Evolutionary conservation across 2,113 vertebrate species (phyloP).

Genomic region (Siphamia tubifer): DNA sequence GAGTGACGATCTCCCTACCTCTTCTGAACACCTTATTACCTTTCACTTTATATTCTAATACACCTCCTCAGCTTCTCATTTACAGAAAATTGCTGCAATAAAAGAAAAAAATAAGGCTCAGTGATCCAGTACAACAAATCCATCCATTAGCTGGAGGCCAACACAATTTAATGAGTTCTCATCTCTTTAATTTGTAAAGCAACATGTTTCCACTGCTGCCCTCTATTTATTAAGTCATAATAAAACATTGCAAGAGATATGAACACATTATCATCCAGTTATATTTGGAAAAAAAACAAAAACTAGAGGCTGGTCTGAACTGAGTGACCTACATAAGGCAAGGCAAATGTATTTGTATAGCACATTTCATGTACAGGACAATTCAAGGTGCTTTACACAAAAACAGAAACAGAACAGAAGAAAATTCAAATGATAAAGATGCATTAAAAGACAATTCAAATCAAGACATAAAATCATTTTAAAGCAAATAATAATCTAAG

Average conservation of each 20-base stretch:
- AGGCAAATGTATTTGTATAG: too few relatives aligned
- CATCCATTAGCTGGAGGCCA: conserved; percentile 4
- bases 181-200: conserved; percentile 21
- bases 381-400: too few relatives aligned
- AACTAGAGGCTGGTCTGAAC: not conserved
- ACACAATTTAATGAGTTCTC: conserved; percentile 17
- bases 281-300: not conserved
- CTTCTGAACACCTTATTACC: not conserved
- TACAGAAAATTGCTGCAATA: not conserved
- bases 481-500: too few relatives aligned
- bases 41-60: too few relatives aligned
- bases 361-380: too few relatives aligned
- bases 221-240: conserved; percentile 11
- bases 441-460: too few relatives aligned
- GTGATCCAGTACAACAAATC: not conserved
- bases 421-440: too few relatives aligned
- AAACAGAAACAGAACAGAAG: too few relatives aligned
- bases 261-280: conserved; percentile 6
- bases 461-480: too few relatives aligned
- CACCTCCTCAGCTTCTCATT: not conserved
- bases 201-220: not conserved
- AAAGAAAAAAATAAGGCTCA: not conserved
- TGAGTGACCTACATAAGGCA: not conserved
- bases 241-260: conserved; percentile 22
- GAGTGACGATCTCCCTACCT: not conserved